Conservation (phyloP, 2,113 vertebrate species). For the Coracopsis vasa region DNA sequence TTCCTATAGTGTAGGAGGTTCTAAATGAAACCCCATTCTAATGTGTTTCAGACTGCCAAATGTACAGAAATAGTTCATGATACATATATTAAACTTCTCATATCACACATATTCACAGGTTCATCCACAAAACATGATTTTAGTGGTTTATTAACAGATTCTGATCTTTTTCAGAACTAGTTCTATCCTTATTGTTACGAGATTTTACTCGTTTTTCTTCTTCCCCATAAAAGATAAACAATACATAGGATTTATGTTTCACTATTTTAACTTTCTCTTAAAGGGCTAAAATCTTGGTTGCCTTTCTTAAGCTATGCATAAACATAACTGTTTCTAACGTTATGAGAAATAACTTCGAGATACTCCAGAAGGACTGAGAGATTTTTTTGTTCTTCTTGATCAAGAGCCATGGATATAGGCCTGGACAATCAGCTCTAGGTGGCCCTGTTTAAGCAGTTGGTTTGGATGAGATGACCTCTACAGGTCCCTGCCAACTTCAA, state of each 20-base stretch:
- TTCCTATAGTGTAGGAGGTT: not conserved
- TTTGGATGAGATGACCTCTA: not conserved
- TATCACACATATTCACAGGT: not conserved
- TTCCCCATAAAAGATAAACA: not conserved
- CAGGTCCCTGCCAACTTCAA: not conserved
- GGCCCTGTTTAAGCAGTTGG: not conserved
- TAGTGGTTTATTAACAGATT: not conserved
- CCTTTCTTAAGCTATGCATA: not conserved
- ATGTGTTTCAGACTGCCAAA: not conserved
- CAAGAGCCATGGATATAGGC: not conserved
- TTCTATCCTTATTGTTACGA: not conserved
- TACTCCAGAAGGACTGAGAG: not conserved
- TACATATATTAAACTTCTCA: conserved; percentile 8
- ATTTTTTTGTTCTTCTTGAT: not conserved
- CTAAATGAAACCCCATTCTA: not conserved
- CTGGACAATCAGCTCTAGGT: not conserved
- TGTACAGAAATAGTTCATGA: not conserved
- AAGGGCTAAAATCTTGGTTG: not conserved
- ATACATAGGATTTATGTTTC: not conserved
- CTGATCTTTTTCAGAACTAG: not conserved
- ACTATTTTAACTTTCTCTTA: not conserved
- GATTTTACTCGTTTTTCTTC: not conserved
- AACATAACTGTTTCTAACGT: not conserved
- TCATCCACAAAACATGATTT: conserved; percentile 10
- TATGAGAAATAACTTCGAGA: not conserved